Conservation (phyloP, 2,797 vertebrate species). For the Scarus forsteni region DNA sequence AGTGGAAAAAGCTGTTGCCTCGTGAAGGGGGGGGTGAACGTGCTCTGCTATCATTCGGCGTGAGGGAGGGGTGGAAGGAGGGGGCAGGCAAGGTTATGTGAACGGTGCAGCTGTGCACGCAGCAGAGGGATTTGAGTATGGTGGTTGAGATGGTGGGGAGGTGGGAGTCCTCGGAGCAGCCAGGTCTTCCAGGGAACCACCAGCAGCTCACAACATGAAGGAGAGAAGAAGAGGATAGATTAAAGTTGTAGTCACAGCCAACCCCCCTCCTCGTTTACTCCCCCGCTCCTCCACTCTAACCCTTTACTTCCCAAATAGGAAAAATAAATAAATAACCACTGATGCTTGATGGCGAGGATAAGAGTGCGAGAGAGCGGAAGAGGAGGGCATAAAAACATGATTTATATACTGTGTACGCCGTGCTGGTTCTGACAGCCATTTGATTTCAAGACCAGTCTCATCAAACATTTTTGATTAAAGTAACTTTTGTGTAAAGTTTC, state of each 20-base stretch:
- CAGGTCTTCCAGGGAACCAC: constrained; percentile 84
- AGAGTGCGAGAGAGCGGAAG: constrained; percentile 69
- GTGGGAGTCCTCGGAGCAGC: constrained; percentile 76
- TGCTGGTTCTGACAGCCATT: constrained; percentile 57
- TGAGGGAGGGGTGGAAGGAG: constrained; percentile 57
- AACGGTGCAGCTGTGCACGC: constrained; percentile 86
- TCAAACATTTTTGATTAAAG: constrained; percentile 47
- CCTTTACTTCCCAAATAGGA: constrained; percentile 76
- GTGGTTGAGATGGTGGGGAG: constrained; percentile 49
- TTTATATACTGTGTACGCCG: constrained; percentile 72
- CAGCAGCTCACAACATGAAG: constrained; percentile 57
- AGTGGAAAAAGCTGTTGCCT: constrained; percentile 89
- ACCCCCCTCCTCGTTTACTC: constrained; percentile 49
- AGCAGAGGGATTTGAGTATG: constrained; percentile 87
- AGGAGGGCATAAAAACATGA: constrained; percentile 68
- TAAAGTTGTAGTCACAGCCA: constrained; percentile 57
- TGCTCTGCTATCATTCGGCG: constrained; percentile 88
- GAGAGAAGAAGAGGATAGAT: constrained; percentile 73
- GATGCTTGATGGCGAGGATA: constrained; percentile 82
- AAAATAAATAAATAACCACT: constrained; percentile 79
- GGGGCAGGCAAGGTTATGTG: constrained; percentile 88
- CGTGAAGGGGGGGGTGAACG: constrained; percentile 74
- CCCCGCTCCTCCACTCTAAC: constrained; percentile 60
- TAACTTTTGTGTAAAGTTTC: constrained; percentile 24
- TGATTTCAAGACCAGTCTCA: constrained; percentile 62